Evolutionary conservation across 2,797 vertebrate genomes (phyloP), one percentile per base, ranked within the genome.

Genomic region (Phoeniculus purpureus): DNA sequence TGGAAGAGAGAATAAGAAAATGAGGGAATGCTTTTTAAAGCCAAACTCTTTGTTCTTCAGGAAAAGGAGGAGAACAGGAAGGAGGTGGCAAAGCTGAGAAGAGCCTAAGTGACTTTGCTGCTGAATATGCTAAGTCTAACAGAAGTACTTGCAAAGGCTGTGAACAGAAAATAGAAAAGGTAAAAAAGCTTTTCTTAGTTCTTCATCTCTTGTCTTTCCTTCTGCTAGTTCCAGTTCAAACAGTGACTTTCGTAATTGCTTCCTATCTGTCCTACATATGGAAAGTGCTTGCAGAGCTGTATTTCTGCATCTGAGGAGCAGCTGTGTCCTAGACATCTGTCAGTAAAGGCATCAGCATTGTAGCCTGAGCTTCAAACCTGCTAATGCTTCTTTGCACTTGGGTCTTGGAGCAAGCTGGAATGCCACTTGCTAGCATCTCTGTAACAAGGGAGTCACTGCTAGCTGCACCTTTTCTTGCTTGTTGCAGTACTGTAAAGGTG

Each of bases 91-190:
- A 98, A 97, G 97, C 97, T 48, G 98, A 98, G 86, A 99, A 99
- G 97, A 98, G 98, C 0, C 96, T 99, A 65, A 98, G 97, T 68
- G 98, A 99, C 94, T 99, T 99, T 94, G 98, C 98, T 3, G 99
- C 98, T 26, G 99, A 99, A 94, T 99, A 99, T 2, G 99, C 99
- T 58, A 99, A 99, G 94, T 99, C 99, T 17, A 99, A 99, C 97
- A 98, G 99, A 90, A 99, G 99, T 96, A 99, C 98, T 2, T 99
- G 99, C 97, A 99, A 99, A 96, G 99, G 98, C 72, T 99, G 99
- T 37, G 97, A 98, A 73, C 97, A 98, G 97, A 99, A 99, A 97
- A 99, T 99, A 84, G 99, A 99, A 87, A 99, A 99, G 98, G 99
- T 99, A 87, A 88, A 65, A 51, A 71, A 50, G 43, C 32, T 43